Conservation (phyloP, 2,888 invertebrate genomes). For the Drosophila seclusa region DNA sequence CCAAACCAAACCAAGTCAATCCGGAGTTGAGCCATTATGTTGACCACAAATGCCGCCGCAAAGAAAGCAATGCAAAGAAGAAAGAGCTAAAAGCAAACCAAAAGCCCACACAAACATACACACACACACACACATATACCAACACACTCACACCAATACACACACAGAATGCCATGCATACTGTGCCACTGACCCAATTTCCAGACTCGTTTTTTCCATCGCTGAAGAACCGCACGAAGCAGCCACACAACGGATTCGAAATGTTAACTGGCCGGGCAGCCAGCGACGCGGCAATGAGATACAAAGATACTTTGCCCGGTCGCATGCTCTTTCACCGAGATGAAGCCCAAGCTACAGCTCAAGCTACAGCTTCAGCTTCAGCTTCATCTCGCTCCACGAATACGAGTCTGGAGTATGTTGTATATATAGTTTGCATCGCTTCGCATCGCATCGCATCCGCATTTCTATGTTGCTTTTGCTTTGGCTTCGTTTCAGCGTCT, state of each 20-base stretch:
- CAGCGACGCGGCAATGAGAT: slow-evolving; percentile 55
- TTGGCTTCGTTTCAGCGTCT: slow-evolving; percentile 51
- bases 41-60: slow-evolving; percentile 78
- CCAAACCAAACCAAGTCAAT: slow-evolving; percentile 36
- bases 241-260: slow-evolving; percentile 66
- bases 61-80: slow-evolving; percentile 72
- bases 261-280: slow-evolving; percentile 57
- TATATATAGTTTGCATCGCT: slow-evolving; percentile 54
- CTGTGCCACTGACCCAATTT: slow-evolving; percentile 80
- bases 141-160: slow-evolving; percentile 19
- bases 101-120: slow-evolving; percentile 49
- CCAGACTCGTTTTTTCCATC: slow-evolving; percentile 69
- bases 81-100: slow-evolving; percentile 60
- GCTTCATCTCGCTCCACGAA: slow-evolving; percentile 32
- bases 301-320: slow-evolving; percentile 66
- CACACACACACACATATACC: slow-evolving; percentile 1
- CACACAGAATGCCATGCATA: slow-evolving; percentile 70
- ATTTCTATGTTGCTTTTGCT: slow-evolving; percentile 65
- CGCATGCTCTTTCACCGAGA: slow-evolving; percentile 73
- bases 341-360: slow-evolving; percentile 18
- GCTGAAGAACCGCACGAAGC: slow-evolving; percentile 57
- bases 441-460: slow-evolving; percentile 71
- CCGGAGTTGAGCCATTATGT: slow-evolving; percentile 66
- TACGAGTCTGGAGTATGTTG: slow-evolving; percentile 43
- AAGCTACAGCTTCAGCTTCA: slow-evolving; percentile 10